Evolutionary conservation across 2,888 invertebrate genomes (phyloP), one percentile per base, ranked within the genome.

Genomic region (Silvanus unidentatus): DNA sequence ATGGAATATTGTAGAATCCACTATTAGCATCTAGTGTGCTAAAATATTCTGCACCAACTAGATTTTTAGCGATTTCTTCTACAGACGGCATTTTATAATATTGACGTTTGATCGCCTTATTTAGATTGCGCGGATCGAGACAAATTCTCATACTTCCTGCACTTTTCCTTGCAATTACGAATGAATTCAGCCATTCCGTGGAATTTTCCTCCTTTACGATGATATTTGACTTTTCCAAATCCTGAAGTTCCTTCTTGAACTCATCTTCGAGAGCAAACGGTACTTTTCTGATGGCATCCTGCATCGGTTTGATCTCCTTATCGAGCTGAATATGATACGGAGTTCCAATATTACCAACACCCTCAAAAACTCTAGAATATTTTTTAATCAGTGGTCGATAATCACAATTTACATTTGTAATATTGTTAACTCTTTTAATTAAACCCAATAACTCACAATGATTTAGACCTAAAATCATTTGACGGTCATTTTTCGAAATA

Each of bases 1-100:
- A 8, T 22, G 3, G 2, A 16, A 39, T 39, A 16, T 39, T 5
- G 12, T n/a, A n/a, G 10, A 15, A 39, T 3, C 22, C 39, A 4
- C 12, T 9, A 6, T 2, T 16, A 6, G n/a, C 10, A 27, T 39
- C 22, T 14, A 40, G 10, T 2, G n/a, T 27, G 2, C 2, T 39
- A 12, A 39, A 39, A 5, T 16, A 9, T 39, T 39, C 2, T 14
- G 59, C 53, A 22, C 12, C 9, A n/a, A 4, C 14, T n/a, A 39
- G 16, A 3, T 39, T 39, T 15, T 8, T 22, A 12, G 39, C 22
- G 10, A 39, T 15, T 22, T 39, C 39, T 13, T 39, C 39, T 14
- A 39, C 2, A 15, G 16, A 16, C 12, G 39, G 39, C 4, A 39
- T 39, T 22, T 16, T 15, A 39, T 8, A 39, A 16, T 39, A n/a